These are phyloP conservation scores for Ophonus ardosiacus DNA, from an alignment of 2,888 invertebrate genomes.

Conservation along the genomic window DNA sequence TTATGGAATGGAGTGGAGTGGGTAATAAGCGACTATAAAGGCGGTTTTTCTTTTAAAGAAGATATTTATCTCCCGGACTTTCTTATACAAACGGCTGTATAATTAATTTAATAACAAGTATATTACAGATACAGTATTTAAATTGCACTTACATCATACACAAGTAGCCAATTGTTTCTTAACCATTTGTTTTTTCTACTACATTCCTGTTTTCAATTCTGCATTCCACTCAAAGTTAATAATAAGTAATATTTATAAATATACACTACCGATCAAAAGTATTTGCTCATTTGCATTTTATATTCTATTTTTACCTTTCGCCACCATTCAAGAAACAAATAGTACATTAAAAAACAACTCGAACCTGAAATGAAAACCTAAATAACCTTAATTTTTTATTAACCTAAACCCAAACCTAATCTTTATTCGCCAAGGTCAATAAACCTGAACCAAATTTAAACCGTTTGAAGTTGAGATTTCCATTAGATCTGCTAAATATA, in stretches of 20 bases:
- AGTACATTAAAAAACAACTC: no score
- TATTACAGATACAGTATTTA: background rate
- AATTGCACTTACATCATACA: conserved; percentile 23
- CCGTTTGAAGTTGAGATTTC: no score
- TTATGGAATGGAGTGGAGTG: conserved; percentile 1
- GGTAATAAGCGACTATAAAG: conserved; percentile 38
- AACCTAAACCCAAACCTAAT: no score
- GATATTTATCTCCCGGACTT: conserved; percentile 20
- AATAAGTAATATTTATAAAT: background rate
- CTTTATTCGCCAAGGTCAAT: no score
- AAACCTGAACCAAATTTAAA: no score
- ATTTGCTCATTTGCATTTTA: no score
- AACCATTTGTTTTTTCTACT: background rate
- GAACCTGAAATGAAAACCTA: no score
- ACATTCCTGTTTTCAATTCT: background rate
- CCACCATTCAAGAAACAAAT: no score
- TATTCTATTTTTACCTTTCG: no score
- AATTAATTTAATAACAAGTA: conserved; percentile 36
- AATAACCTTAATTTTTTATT: no score
- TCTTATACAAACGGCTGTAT: conserved; percentile 16
- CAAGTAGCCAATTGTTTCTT: background rate
- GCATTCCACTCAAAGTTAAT: background rate
- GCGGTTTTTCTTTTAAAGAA: conserved; percentile 31
- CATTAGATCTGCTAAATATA: no score
- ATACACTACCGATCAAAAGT: no score